Conservation (phyloP, 2,888 invertebrate genomes). For the Micoletzkya japonica region DNA sequence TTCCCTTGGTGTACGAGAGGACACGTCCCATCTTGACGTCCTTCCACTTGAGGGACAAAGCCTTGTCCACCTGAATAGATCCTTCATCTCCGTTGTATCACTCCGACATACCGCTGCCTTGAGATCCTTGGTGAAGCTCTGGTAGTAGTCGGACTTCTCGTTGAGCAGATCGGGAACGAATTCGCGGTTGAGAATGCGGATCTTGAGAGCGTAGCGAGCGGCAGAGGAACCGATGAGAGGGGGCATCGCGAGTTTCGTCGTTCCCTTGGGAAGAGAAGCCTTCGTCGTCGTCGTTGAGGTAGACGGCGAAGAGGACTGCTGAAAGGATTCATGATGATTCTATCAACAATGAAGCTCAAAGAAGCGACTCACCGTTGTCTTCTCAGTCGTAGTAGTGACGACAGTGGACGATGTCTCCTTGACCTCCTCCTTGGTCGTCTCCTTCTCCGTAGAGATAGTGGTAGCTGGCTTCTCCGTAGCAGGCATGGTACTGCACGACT, state of each 20-base stretch:
- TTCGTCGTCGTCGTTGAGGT: conserved; percentile 7
- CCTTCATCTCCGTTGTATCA: not conserved
- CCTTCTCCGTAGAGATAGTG: not conserved
- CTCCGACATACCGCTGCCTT: conserved; percentile 25
- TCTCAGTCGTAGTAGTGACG: conserved; percentile 6
- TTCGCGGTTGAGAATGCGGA: conserved; percentile 50
- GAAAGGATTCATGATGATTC: too few species aligned
- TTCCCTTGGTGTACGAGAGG: conserved; percentile 29
- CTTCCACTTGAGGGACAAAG: conserved; percentile 26
- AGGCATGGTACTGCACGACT: conserved; percentile 13
- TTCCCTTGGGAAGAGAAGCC: not conserved
- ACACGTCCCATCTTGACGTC: conserved; percentile 28
- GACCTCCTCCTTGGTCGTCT: not conserved
- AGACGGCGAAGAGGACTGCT: not conserved
- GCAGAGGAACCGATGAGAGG: conserved; percentile 22
- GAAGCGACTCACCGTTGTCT: too few species aligned
- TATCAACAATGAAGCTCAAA: too few species aligned
- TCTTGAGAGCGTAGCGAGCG: conserved; percentile 28
- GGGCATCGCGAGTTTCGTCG: conserved; percentile 23
- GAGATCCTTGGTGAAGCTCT: conserved; percentile 50
- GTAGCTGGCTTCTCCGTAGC: conserved; percentile 21
- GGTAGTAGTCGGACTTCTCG: conserved; percentile 45
- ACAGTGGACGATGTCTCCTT: not conserved
- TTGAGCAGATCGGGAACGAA: conserved; percentile 43
- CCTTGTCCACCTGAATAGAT: conserved; percentile 22